A percentile compares a stretch with the other conserved stretches of the same genome.
Evolutionary conservation across 2,113 vertebrate genomes (phyloP).

Genomic region (Malurus melanocephalus): DNA sequence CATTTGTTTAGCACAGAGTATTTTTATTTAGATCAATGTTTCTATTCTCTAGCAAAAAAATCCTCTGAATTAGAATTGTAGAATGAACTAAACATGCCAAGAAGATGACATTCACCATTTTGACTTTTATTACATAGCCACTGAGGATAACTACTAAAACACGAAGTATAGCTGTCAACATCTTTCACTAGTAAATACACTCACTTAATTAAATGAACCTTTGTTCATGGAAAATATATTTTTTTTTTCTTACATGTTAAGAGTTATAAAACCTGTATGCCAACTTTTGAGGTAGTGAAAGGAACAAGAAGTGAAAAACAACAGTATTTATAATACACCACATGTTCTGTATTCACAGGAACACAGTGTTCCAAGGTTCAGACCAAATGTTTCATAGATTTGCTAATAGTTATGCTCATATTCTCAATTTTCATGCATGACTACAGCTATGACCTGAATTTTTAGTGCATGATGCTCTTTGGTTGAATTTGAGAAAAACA

Average conservation of each 20-base stretch:
- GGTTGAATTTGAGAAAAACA: conserved; percentile 48
- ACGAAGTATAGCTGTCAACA: conserved; percentile 17
- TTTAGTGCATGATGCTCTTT: conserved; percentile 45
- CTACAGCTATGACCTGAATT: conserved; percentile 48
- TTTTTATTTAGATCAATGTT: not conserved
- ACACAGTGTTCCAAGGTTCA: conserved; percentile 47
- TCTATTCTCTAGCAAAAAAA: not conserved
- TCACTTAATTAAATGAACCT: conserved; percentile 3
- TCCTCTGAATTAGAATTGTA: not conserved
- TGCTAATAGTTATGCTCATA: conserved; percentile 48
- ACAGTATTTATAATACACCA: conserved; percentile 30
- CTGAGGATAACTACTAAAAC: conserved; percentile 33
- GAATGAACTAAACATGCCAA: not conserved
- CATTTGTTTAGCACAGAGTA: not conserved
- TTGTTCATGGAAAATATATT: not conserved
- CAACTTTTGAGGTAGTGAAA: not conserved
- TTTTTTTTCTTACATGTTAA: not conserved
- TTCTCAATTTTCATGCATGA: conserved; percentile 59
- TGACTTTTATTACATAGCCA: conserved; percentile 19
- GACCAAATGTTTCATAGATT: conserved; percentile 57
- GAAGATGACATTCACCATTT: not conserved
- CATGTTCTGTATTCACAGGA: conserved; percentile 11
- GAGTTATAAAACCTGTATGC: not conserved
- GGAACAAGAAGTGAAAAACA: conserved; percentile 12
- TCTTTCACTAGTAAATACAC: not conserved